Evolutionary conservation across 2,797 vertebrate genomes (phyloP), one percentile per base, ranked within the genome.

Genomic region (Liasis olivaceus): DNA sequence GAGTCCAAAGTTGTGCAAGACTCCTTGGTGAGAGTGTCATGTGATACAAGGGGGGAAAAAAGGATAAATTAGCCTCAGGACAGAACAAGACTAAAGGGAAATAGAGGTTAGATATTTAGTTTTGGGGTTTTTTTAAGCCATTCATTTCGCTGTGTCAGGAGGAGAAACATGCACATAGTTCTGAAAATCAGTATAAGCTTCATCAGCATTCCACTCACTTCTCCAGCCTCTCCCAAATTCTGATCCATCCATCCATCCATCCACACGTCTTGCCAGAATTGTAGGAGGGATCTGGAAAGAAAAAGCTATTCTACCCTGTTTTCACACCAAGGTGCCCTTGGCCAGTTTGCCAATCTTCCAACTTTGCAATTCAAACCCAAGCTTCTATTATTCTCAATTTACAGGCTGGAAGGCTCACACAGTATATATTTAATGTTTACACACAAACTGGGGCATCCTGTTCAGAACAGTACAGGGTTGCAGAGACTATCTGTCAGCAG

Each of bases 201-300:
- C 86, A 84, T 93, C 51, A 84, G 56, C 85, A 93, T 93, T 93
- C 92, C 51, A 12, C 85, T 31, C 86, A 88, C 85, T 91, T 22
- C 36, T 88, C 31, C 60, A 51, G 86, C 51, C 86, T 88, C 59
- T 88, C 89, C 92, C 92, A 91, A 90, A 91, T 93, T 91, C 86
- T 90, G 56, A 86, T 56, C 63, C 63, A n/a, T 84, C 89, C 72
- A n/a, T 84, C 89, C 72, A 54, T 54, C 51, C 69, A 26, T 47
- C 66, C 60, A 69, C 15, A 89, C 17, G 28, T 58, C 90, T 87
- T 84, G 88, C 91, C 91, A 90, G 15, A 84, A 85, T 63, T 26
- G 51, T 87, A 62, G 63, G 84, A 87, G 59, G 22, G 69, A 88
- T 69, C 9, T 51, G 64, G 84, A 63, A 63, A 28, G 22, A 2